These are phyloP conservation scores for Anthoscopus minutus DNA, from an alignment of 2,113 vertebrate species.

Conservation along the genomic window DNA sequence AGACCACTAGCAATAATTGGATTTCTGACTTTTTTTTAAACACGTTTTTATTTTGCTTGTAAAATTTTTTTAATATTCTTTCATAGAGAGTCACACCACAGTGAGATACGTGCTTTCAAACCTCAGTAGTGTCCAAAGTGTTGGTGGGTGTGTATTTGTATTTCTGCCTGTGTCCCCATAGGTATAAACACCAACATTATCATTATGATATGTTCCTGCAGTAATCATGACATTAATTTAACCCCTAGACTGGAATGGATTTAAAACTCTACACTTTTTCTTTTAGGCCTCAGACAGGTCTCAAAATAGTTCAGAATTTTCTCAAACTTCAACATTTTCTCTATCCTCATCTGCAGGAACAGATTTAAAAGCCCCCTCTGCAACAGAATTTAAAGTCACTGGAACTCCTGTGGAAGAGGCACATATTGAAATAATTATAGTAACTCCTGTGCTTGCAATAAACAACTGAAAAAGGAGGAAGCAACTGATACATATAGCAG, in stretches of 20 bases:
- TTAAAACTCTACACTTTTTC: not conserved
- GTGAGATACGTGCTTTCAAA: not conserved
- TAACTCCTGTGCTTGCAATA: not conserved
- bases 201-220: not conserved
- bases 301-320: not conserved
- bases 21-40: not conserved
- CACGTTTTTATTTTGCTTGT: not conserved
- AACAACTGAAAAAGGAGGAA: not conserved
- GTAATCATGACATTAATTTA: not conserved
- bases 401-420: not conserved
- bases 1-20: not conserved
- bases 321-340: not conserved
- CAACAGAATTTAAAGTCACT: not conserved
- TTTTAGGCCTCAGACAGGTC: not conserved
- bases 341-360: not conserved
- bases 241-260: not conserved
- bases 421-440: not conserved
- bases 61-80: too few relatives aligned
- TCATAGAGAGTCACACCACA: too few relatives aligned
- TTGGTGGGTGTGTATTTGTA: not conserved
- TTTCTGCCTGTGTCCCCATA: not conserved
- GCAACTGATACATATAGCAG: not conserved
- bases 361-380: not conserved
- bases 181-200: not conserved
- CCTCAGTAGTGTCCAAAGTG: not conserved